Conservation (phyloP, 2,113 vertebrate species). For the Sander vitreus region DNA sequence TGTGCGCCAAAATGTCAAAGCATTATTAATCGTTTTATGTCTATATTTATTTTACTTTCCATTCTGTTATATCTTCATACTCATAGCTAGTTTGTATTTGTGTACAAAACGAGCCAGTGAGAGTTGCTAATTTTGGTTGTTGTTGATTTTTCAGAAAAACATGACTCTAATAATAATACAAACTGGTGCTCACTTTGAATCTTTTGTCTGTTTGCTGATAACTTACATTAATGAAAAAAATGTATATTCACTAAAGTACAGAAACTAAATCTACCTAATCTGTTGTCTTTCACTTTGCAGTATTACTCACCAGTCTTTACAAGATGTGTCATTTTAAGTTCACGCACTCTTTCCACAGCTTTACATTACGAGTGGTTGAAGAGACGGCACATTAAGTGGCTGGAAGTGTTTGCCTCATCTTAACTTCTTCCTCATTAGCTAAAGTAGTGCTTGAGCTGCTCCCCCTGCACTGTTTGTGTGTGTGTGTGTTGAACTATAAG, state of each 20-base stretch:
- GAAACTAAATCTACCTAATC: neutral
- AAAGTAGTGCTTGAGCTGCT: conserved; percentile 33
- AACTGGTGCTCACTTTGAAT: neutral
- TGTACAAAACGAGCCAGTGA: too few species aligned
- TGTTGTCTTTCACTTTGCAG: neutral
- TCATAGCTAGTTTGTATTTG: too few species aligned
- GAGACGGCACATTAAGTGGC: neutral
- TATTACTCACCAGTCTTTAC: neutral
- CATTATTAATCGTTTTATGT: too few species aligned
- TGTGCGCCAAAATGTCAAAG: too few species aligned
- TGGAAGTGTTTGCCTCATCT: conserved; percentile 18
- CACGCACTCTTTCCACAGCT: neutral
- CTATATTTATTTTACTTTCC: too few species aligned
- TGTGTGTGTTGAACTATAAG: conserved; percentile 14
- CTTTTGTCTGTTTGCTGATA: neutral
- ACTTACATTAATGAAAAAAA: neutral
- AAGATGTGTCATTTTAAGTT: neutral
- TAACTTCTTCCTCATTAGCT: conserved; percentile 15
- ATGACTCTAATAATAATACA: neutral
- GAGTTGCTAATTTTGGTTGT: too few species aligned
- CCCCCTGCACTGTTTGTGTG: neutral
- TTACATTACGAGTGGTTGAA: conserved; percentile 2
- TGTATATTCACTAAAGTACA: neutral
- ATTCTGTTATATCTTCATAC: too few species aligned
- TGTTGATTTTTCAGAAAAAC: too few species aligned